Evolutionary conservation across 1,140 invertebrate species (phyloP).

Genomic region (Pantala flavescens): DNA sequence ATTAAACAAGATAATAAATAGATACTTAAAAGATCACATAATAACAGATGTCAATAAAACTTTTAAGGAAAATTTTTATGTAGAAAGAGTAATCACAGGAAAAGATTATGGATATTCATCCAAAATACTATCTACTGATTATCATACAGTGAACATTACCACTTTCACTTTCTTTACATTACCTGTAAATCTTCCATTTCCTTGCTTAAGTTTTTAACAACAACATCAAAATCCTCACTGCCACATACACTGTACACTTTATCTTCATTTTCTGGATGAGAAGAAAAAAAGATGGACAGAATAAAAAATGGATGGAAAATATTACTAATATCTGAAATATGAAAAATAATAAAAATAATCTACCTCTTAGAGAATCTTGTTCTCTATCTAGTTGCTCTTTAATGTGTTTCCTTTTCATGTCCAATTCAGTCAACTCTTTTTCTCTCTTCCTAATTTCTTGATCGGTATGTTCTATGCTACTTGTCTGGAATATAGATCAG

Average conservation of each 20-base stretch:
- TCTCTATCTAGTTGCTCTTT: slow-evolving; percentile 44
- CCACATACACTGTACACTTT: slow-evolving; percentile 48
- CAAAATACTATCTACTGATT: no score
- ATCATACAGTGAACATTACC: no score
- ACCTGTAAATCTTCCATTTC: slow-evolving; percentile 44
- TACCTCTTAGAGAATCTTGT: slow-evolving; percentile 37
- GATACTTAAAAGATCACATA: no score
- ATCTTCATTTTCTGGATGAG: slow-evolving; percentile 36
- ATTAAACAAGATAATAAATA: no score
- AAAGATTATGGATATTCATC: no score
- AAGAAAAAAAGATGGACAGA: not conserved
- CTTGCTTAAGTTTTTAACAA: slow-evolving; percentile 23
- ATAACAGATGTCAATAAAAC: no score
- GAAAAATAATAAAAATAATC: not conserved
- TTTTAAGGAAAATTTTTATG: no score
- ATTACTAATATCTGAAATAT: slow-evolving; percentile 12
- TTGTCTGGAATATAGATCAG: slow-evolving; percentile 28
- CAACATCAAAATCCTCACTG: slow-evolving; percentile 34
- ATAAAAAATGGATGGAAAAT: no score
- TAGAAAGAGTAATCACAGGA: no score
- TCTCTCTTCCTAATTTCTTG: slow-evolving; percentile 48
- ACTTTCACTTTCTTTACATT: no score
- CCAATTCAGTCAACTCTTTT: slow-evolving; percentile 44
- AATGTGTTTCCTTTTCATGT: slow-evolving; percentile 49
- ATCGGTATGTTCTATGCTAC: slow-evolving; percentile 43